Evolutionary conservation across 2,888 invertebrate species (phyloP).

Genomic region (Caenorhabditis uteleia): DNA sequence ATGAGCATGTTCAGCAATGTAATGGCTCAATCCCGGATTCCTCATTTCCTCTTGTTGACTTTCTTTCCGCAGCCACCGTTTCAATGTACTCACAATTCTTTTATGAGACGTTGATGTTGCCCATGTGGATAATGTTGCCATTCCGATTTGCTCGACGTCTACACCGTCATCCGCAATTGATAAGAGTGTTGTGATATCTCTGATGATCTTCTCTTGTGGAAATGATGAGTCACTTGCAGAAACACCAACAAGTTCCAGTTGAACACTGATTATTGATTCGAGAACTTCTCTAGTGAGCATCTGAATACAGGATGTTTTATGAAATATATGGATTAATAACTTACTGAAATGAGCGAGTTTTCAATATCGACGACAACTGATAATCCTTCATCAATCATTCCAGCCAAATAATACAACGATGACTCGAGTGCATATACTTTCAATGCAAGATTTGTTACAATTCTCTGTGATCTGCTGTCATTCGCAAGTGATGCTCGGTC

Average conservation of each 20-base stretch:
- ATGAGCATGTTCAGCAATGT: constrained; percentile 69
- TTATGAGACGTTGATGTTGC: constrained; percentile 34
- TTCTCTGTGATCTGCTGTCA: constrained; percentile 32
- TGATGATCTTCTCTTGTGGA: constrained; percentile 56
- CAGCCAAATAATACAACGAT: constrained; percentile 65
- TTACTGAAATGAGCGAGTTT: constrained; percentile 58
- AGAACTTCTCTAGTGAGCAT: constrained; percentile 39
- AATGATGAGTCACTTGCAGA: constrained; percentile 46
- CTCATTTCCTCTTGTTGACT: constrained; percentile 41
- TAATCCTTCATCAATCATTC: constrained; percentile 63
- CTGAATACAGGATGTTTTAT: constrained; percentile 16
- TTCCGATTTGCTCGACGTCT: constrained; percentile 47
- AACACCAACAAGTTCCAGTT: constrained; percentile 56
- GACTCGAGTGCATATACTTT: constrained; percentile 62
- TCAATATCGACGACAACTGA: constrained; percentile 63
- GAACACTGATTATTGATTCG: constrained; percentile 24
- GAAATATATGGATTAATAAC: constrained; percentile 3
- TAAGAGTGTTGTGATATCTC: constrained; percentile 61
- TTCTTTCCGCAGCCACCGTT: constrained; percentile 43
- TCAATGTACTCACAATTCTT: constrained; percentile 43
- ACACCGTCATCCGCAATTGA: constrained; percentile 49
- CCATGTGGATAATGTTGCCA: constrained; percentile 56
- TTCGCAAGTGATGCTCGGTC: constrained; percentile 24
- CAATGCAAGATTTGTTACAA: constrained; percentile 44
- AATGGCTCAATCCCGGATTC: constrained; percentile 63